Base-by-base conservation (phyloP, 2,113 vertebrate species). In the Microcebus griseorufus region DNA sequence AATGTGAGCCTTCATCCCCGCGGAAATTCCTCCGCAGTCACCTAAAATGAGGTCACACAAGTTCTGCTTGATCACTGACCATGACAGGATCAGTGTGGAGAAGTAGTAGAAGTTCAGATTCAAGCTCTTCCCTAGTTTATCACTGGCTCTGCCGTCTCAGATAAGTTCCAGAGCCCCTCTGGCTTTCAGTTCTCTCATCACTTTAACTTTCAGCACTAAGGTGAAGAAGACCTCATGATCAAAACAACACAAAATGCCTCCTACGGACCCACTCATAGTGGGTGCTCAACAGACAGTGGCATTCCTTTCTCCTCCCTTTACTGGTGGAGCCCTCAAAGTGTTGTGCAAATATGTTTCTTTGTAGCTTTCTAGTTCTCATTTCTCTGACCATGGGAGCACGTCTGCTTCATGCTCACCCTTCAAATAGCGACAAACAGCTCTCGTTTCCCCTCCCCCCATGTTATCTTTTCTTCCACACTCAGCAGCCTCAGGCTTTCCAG, bases 211-310 rank as follows among this genome's bases (percentile, higher is more conserved):
- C 72, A 79, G 53, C 65, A 37, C 62, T 39, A 58, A 14, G 5
- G 4, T 67, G 45, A 88, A 69, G 45, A 88, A 69, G 25, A 80
- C n/a, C 81, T 48, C 8, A 13, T 45, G 37, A 42, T 42, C 25
- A 73, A 93, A 96, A 58, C 62, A 7, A 87, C 27, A 51, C 13
- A 39, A 80, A 95, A 81, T 69, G 27, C 62, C 13, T 62, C 9
- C 27, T n/a, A 65, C 0, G 73, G 17, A 10, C 23, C 29, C 55
- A 69, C 13, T 88, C 39, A 65, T 14, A 60, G 5, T 48, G 32
- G 4, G 18, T 42, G 34, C 27, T 76, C 79, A 79, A 18, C 10
- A 51, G 90, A 90, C 29, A 58, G 8, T 10, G 42, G 16, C 2
- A 14, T 62, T 62, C 5, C 6, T 75, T 53, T 70, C 18, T 58